Base-by-base conservation (phyloP, 1,140 invertebrate genomes). In the Neodiprion lecontei region DNA sequence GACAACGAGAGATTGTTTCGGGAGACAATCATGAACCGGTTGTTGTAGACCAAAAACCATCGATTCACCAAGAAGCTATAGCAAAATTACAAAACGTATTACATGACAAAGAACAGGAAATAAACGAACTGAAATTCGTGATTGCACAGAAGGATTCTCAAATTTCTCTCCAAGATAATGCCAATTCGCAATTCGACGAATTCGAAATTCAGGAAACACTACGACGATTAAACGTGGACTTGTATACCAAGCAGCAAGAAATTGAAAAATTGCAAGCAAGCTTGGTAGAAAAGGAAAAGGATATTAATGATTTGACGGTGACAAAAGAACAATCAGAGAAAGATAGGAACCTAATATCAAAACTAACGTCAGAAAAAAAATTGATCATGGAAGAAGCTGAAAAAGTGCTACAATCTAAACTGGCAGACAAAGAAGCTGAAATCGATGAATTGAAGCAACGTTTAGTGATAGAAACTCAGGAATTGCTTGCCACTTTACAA, bases 111-210 rank as follows among this genome's bases (percentile, higher is more conserved):
- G 81, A 84, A 14, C 80, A 84, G 14, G 83, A 85, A 9, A 82
- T 86, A 0, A 79, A 82, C 28, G 82, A 86, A 17, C 67, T 87
- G 0, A 83, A 76, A 11, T 82, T 82, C 1, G 9, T 83, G 0
- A 76, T 86, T 40, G 76, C 74, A 3, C 83, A 86, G 21, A 86
- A 84, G 47, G 83, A 86, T 1, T 79, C 83, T 1, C 83, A 86
- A 48, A 69, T 87, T 9, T 72, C 50, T n/a, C 67, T 81, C 0
- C 79, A 81, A 9, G 72, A 72, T 8, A 81, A 73, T 48, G 67
- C 79, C 40, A 82, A 84, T 9, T 77, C 75, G 8, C 80, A 77
- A 1, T 77, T 79, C 0, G 79, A 79, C 0, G 84, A 86, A 7
- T 78, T 79, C 5, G 80, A 82, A 14, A n/a, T 80, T 9, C 76